Base-by-base conservation (phyloP, 2,113 vertebrate genomes). In the Epinephelus fuscoguttatus region DNA sequence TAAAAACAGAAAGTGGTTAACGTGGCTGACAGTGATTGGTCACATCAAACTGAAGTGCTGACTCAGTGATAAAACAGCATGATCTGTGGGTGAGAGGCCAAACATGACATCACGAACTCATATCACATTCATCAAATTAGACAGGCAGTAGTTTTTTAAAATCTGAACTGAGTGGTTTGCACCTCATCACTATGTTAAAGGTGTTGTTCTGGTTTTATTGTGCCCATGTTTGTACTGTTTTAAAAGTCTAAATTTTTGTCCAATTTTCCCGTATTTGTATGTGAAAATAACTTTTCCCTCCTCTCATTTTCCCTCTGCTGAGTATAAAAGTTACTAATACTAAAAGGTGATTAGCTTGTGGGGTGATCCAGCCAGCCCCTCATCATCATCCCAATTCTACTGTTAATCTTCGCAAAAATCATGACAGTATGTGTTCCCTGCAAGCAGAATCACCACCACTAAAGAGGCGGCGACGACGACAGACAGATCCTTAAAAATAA, bases 281-380 rank as follows among this genome's bases (percentile, higher is more conserved):
- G 14, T 75, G 1, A 19, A 37, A 37, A 74, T 5, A 23, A 14
- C 47, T 13, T 9, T 37, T n/a, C 1, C n/a, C 7, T 30, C 33
- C 15, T 59, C 14, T 27, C 8, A 30, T 45, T 30, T 33, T 21
- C 42, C 9, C 6, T 9, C 3, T 25, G 15, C 3, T 27, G 17
- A 2, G 9, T 23, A 33, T 18, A 71, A 78, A 67, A 45, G 6
- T 17, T 45, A 37, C 50, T 42, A n/a, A 49, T 67, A 45, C 4
- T 23, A 53, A 63, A 49, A 62, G 52, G 33, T 62, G 53, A 37
- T 53, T 11, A 17, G n/a, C 13, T 68, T 70, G 25, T 1, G 64
- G 88, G 86, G 56, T 88, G 91, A 88, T 62, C 91, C 90, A 89
- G 90, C 84, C 91, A 88, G 64, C 81, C 90, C 90, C 37, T 47